Evolutionary conservation across 2,888 invertebrate species (phyloP).

Genomic region (Coelinius sp.): DNA sequence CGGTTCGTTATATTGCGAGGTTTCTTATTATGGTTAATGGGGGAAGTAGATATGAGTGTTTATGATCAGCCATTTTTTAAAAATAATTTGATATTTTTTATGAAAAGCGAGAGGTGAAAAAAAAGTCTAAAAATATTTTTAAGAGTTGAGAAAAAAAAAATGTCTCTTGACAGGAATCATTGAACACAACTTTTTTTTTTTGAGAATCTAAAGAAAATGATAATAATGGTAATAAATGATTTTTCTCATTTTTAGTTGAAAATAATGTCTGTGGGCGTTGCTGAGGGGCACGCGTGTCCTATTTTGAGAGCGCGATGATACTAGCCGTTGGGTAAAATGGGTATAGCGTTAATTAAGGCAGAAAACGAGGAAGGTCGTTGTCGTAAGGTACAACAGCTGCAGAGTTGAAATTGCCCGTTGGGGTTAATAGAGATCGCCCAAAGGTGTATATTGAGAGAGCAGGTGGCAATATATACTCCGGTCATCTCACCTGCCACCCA

Average conservation of each 20-base stretch:
- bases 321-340: slow-evolving; percentile 14
- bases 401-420: neutral
- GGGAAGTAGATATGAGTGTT: neutral
- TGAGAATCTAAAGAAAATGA: neutral
- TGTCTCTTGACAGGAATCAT: too few species aligned
- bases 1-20: neutral
- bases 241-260: neutral
- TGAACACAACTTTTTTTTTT: too few species aligned
- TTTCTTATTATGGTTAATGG: neutral
- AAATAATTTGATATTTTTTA: neutral
- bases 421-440: neutral
- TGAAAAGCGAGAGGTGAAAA: neutral
- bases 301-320: slow-evolving; percentile 23
- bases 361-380: slow-evolving; percentile 45
- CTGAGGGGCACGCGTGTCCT: slow-evolving; percentile 28
- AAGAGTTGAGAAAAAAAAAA: too few species aligned
- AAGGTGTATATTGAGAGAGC: slow-evolving; percentile 45
- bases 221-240: slow-evolving; percentile 10
- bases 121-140: neutral
- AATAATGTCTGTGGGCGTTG: neutral
- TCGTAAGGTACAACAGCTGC: slow-evolving; percentile 49
- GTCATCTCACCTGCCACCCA: slow-evolving; percentile 41
- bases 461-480: slow-evolving; percentile 52
- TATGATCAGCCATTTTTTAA: too few species aligned
- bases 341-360: slow-evolving; percentile 41